Evolutionary conservation across 1,140 invertebrate genomes (phyloP).

Genomic region (Apis florea): DNA sequence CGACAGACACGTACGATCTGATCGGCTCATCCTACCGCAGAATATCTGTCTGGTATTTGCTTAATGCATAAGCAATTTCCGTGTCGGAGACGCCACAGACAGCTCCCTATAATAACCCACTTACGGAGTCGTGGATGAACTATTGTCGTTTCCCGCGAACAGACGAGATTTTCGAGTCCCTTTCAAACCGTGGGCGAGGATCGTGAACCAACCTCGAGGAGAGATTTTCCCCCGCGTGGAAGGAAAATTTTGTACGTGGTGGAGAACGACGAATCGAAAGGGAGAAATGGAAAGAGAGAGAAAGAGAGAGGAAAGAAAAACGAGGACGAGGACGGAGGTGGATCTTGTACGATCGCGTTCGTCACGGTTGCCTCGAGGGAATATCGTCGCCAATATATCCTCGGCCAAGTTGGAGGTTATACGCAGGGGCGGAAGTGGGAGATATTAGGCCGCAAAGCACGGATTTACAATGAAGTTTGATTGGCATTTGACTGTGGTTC

Average conservation of each 20-base stretch:
- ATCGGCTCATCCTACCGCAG: slow-evolving; percentile 37
- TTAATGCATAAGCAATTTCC: slow-evolving; percentile 79
- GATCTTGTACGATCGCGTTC: not conserved
- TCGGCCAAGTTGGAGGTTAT: slow-evolving; percentile 21
- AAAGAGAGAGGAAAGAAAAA: not conserved
- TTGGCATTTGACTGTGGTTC: slow-evolving; percentile 40
- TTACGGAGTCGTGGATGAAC: slow-evolving; percentile 67
- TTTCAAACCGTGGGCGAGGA: not conserved
- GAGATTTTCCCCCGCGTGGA: slow-evolving; percentile 14
- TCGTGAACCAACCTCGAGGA: slow-evolving; percentile 16
- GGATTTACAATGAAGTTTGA: slow-evolving; percentile 50
- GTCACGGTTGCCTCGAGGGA: slow-evolving; percentile 8
- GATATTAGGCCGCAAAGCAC: slow-evolving; percentile 46
- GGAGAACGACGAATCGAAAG: not conserved
- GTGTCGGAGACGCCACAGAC: slow-evolving; percentile 72
- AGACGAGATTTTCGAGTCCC: slow-evolving; percentile 30
- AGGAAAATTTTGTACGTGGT: not conserved
- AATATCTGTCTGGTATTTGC: slow-evolving; percentile 74
- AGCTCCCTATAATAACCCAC: slow-evolving; percentile 78
- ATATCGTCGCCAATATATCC: slow-evolving; percentile 42
- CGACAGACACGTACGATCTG: slow-evolving; percentile 43
- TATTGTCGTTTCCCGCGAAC: slow-evolving; percentile 57
- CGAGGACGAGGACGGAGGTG: not conserved
- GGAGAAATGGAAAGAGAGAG: not conserved
- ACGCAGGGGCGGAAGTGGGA: slow-evolving; percentile 39